Evolutionary conservation across 2,113 vertebrate genomes (phyloP).

Genomic region (Urocitellus parryii): DNA sequence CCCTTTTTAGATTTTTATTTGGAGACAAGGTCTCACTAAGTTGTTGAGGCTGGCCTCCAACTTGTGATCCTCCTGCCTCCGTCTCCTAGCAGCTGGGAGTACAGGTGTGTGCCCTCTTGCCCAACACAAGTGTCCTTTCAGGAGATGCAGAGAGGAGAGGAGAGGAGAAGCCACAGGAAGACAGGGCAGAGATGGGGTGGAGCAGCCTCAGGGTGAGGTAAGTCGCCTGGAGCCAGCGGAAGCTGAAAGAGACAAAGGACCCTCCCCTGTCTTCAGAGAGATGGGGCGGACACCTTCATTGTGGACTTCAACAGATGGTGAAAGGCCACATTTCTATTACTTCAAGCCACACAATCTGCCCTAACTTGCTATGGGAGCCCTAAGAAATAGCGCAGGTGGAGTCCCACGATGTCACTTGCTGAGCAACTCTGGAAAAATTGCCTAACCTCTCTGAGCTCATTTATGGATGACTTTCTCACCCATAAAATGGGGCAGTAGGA

Average conservation of each 20-base stretch:
- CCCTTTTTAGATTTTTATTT: too few relatives aligned
- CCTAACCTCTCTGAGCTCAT: neutral
- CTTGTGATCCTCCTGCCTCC: too few relatives aligned
- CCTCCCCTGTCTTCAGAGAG: neutral
- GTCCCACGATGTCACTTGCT: neutral
- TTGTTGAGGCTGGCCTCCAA: too few relatives aligned
- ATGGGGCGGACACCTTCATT: neutral
- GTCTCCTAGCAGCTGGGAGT: too few relatives aligned
- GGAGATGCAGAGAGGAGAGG: neutral
- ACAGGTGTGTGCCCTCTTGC: too few relatives aligned
- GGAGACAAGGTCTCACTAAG: too few relatives aligned
- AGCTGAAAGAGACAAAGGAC: neutral
- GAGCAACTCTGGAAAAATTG: neutral
- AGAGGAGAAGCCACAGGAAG: neutral
- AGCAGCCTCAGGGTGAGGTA: neutral
- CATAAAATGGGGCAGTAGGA: neutral
- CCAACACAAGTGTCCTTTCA: neutral
- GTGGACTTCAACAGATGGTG: neutral
- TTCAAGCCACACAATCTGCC: neutral
- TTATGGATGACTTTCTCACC: neutral
- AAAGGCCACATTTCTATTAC: neutral
- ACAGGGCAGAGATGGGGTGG: neutral
- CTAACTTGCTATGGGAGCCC: neutral
- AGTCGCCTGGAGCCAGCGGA: neutral
- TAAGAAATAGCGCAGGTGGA: neutral